These are phyloP conservation scores for Trachymyrmex septentrionalis DNA, from an alignment of 1,140 invertebrate genomes.

Conservation along the genomic window DNA sequence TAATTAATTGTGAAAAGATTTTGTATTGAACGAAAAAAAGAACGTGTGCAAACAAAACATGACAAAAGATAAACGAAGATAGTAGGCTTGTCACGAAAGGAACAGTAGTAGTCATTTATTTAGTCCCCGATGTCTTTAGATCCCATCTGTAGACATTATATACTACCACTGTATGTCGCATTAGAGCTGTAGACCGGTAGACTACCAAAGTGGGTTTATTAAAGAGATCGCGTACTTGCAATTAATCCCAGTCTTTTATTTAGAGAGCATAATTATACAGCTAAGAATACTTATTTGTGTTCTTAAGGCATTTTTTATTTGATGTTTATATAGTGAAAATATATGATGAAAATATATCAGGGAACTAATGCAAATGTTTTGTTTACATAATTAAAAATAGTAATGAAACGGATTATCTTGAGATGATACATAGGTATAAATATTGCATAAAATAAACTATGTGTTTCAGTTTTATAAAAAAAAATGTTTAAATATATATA, in stretches of 20 bases:
- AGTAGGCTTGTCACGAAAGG: neutral
- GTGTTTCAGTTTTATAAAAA: constrained; percentile 14
- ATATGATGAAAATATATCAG: neutral
- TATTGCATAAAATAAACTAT: neutral
- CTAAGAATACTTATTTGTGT: neutral
- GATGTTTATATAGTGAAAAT: neutral
- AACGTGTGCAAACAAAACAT: neutral
- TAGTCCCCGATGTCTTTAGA: neutral
- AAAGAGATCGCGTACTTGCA: neutral
- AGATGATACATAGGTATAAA: neutral
- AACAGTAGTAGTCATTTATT: neutral
- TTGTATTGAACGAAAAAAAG: neutral
- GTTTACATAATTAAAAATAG: constrained; percentile 1
- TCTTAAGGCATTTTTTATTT: neutral
- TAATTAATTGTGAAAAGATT: neutral
- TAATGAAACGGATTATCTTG: neutral
- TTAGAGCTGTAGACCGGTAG: neutral
- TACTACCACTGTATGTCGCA: neutral
- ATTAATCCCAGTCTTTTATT: constrained; percentile 3
- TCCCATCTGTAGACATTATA: neutral
- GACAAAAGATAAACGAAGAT: neutral
- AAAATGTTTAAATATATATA: neutral
- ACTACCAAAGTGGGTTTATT: neutral
- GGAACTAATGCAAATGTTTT: neutral
- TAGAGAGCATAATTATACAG: neutral